phyloP scores from a whole-genome alignment of 37 sponge, comb jelly and placozoan species.

The Aplysina aerophoba region DNA sequence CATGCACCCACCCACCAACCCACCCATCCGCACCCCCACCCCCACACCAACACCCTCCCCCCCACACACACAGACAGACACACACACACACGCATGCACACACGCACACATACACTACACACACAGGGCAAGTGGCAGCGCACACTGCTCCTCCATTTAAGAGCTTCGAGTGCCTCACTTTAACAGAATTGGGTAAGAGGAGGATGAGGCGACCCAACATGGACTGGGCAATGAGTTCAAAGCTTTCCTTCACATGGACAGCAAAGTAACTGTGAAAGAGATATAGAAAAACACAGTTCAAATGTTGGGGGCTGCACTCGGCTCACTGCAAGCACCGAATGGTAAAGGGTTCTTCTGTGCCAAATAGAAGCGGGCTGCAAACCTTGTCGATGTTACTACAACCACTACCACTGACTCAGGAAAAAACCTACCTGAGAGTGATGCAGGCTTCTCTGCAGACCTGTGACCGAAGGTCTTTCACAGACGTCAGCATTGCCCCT shows the following conservation, averaged over 20 bases:
- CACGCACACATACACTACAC: background rate
- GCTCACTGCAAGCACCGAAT: too few species aligned
- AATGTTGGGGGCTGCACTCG: too few species aligned
- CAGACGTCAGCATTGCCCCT: conserved; percentile 29
- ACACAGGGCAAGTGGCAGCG: background rate
- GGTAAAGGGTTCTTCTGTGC: too few species aligned
- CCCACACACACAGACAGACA: background rate
- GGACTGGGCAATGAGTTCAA: conserved; percentile 54
- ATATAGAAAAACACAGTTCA: background rate
- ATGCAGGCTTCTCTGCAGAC: conserved; percentile 75
- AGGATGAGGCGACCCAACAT: conserved; percentile 68
- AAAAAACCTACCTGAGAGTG: conserved; percentile 54
- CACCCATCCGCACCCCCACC: too few species aligned
- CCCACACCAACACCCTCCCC: background rate
- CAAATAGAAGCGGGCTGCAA: too few species aligned
- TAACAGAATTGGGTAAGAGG: conserved; percentile 74
- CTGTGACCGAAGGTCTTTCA: conserved; percentile 83
- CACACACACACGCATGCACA: conserved; percentile 9
- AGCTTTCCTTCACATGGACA: conserved; percentile 28
- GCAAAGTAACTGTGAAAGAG: conserved; percentile 39
- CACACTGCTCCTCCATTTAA: background rate
- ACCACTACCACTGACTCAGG: background rate
- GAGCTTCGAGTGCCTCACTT: conserved; percentile 22
- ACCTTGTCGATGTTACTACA: too few species aligned
- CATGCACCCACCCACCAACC: too few species aligned